These are phyloP conservation scores for Cheilosia vernalis DNA, from an alignment of 2,888 invertebrate species.

Conservation along the genomic window DNA sequence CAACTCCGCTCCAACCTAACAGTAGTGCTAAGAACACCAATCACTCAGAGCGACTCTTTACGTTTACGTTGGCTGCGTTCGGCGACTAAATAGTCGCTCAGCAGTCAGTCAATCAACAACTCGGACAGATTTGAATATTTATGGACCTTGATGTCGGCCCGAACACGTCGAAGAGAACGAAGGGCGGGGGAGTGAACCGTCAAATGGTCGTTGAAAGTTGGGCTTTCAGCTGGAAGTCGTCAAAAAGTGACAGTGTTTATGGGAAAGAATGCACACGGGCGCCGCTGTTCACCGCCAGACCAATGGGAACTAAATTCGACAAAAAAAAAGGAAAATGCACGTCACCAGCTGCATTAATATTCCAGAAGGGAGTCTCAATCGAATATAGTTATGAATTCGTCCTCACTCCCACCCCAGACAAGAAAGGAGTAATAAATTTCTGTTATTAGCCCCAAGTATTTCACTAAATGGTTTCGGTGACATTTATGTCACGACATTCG, in stretches of 20 bases:
- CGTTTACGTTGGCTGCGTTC: slow-evolving; percentile 41
- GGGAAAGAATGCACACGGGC: slow-evolving; percentile 52
- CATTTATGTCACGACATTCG: slow-evolving; percentile 60
- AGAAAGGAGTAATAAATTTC: slow-evolving; percentile 41
- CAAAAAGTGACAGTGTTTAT: slow-evolving; percentile 11
- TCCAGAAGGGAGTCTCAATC: slow-evolving; percentile 35
- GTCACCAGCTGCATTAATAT: slow-evolving; percentile 32
- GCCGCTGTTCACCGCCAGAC: neutral
- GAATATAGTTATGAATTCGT: slow-evolving; percentile 59
- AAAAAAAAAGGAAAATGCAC: slow-evolving; percentile 1
- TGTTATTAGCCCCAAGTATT: slow-evolving; percentile 46
- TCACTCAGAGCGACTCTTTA: slow-evolving; percentile 40
- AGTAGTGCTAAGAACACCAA: slow-evolving; percentile 29
- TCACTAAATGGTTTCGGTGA: slow-evolving; percentile 49
- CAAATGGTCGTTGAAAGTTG: slow-evolving; percentile 26
- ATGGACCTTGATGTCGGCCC: slow-evolving; percentile 39
- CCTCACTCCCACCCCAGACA: slow-evolving; percentile 20
- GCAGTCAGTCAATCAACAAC: slow-evolving; percentile 62
- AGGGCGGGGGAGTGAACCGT: slow-evolving; percentile 16
- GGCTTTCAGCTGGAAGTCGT: slow-evolving; percentile 18
- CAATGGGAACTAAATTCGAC: slow-evolving; percentile 16
- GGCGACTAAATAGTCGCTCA: slow-evolving; percentile 50
- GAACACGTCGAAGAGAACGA: neutral
- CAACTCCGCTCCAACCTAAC: neutral
- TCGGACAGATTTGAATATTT: slow-evolving; percentile 66